Evolutionary conservation across 2,888 invertebrate species (phyloP).

Genomic region (Sycophila texana): DNA sequence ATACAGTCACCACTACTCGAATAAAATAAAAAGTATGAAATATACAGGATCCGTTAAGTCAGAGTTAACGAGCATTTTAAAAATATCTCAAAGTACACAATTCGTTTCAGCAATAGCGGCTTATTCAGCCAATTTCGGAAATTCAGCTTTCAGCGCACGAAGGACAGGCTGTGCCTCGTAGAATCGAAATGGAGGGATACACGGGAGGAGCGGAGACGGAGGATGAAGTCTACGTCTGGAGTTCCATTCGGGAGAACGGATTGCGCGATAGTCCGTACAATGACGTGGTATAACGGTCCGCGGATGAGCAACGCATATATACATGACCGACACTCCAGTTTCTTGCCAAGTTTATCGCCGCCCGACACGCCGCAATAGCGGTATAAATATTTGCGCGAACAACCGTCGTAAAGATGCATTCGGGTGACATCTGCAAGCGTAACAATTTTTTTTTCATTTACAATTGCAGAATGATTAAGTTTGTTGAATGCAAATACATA

Average conservation of each 20-base stretch:
- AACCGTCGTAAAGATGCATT: too few species aligned
- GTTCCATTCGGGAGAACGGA: slow-evolving; percentile 40
- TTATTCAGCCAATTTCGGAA: neutral
- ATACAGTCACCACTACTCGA: too few species aligned
- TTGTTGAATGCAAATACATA: too few species aligned
- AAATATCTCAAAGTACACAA: neutral
- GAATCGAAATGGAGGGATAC: slow-evolving; percentile 21
- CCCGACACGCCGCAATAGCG: slow-evolving; percentile 5
- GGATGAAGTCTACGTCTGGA: neutral
- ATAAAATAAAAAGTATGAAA: too few species aligned
- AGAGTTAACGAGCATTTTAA: neutral
- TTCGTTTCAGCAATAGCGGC: neutral
- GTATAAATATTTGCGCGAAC: too few species aligned
- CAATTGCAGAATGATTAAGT: too few species aligned
- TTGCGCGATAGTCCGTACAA: slow-evolving; percentile 40
- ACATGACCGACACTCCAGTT: slow-evolving; percentile 10
- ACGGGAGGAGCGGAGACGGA: neutral
- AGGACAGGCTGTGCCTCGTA: neutral
- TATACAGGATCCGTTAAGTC: too few species aligned
- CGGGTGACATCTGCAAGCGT: too few species aligned
- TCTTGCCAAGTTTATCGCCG: slow-evolving; percentile 31
- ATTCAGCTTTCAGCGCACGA: too few species aligned
- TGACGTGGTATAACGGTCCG: slow-evolving; percentile 38
- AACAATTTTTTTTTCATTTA: too few species aligned
- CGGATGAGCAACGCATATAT: slow-evolving; percentile 20